Conservation (phyloP, 2,888 invertebrate genomes). For the Protophormia terraenovae region DNA sequence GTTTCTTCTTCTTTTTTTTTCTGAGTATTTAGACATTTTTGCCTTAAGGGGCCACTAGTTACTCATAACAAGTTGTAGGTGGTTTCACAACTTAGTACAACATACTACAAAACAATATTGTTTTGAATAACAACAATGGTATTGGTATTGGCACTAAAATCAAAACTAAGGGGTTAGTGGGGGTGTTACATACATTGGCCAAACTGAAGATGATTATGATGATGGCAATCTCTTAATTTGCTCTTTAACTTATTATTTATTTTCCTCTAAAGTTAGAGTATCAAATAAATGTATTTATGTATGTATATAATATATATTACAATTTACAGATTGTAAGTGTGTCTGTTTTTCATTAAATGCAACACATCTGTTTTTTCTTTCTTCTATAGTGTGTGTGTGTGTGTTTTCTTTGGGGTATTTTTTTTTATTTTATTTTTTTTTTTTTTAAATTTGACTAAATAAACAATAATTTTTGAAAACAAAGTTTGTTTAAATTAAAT, state of each 20-base stretch:
- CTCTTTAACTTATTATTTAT: background rate
- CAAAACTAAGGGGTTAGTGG: background rate
- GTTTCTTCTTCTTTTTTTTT: background rate
- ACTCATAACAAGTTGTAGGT: slow-evolving; percentile 56
- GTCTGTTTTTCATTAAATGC: slow-evolving; percentile 8
- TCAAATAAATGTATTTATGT: background rate
- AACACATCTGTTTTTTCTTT: slow-evolving; percentile 1
- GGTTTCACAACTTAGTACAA: background rate
- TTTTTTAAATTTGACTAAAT: background rate
- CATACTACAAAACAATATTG: too few relatives aligned
- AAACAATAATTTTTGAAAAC: slow-evolving; percentile 30
- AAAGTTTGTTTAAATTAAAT: slow-evolving; percentile 31
- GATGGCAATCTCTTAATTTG: background rate
- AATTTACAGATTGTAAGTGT: background rate
- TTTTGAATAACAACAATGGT: background rate
- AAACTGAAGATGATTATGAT: background rate
- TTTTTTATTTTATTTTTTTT: background rate
- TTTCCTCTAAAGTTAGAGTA: background rate
- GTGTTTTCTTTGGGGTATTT: background rate
- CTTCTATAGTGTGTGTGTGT: background rate
- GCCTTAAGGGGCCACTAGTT: slow-evolving; percentile 33
- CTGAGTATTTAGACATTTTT: slow-evolving; percentile 15
- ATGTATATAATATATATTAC: background rate
- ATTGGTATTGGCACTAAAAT: too few relatives aligned
- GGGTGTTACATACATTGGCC: background rate